Base-by-base conservation (phyloP, 2,113 vertebrate species). In the Ciconia boyciana region DNA sequence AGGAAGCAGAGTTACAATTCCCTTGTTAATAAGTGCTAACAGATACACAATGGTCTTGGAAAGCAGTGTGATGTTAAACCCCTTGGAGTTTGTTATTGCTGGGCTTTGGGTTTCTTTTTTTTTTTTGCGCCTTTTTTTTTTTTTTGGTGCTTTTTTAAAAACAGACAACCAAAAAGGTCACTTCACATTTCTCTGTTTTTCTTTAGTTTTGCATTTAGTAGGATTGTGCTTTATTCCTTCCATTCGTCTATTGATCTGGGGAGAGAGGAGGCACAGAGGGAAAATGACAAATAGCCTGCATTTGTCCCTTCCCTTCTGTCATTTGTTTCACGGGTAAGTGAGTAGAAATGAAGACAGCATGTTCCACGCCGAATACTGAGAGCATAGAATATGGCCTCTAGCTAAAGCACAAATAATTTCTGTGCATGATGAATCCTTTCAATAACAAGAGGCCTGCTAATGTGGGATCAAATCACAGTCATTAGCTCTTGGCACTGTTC, bases 391-490 rank as follows among this genome's bases (percentile, higher is more conserved):
- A 78, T 84, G 95, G 98, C 97, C 97, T 96, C 93, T 87, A 97
- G 98, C 96, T 87, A 97, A 60, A 95, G 89, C 94, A 91, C 94
- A 93, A 88, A 96, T 95, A 70, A 97, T 97, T 96, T 92, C 97
- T 87, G 85, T 91, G 95, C 96, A 88, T 97, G 98, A 98, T 96
- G 98, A 96, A 97, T 98, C 96, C 97, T 96, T 96, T 94, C 98
- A 98, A 97, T 97, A 98, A 97, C 83, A 36, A 97, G 77, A 87
- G 91, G 96, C 80, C 82, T 44, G 89, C 85, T 94, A 97, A 96
- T 95, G 92, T 54, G 21, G 94, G 91, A 95, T 92, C 95, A 83
- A 94, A 93, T 94, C 97, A 71, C 32, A 92, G 94, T 69, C 93
- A 88, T 97, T 74, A 96, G 96, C 93, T 86, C 89, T 89, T 46